These are phyloP conservation scores for Galeopterus variegatus DNA, from an alignment of 2,113 vertebrate species.

Conservation along the genomic window DNA sequence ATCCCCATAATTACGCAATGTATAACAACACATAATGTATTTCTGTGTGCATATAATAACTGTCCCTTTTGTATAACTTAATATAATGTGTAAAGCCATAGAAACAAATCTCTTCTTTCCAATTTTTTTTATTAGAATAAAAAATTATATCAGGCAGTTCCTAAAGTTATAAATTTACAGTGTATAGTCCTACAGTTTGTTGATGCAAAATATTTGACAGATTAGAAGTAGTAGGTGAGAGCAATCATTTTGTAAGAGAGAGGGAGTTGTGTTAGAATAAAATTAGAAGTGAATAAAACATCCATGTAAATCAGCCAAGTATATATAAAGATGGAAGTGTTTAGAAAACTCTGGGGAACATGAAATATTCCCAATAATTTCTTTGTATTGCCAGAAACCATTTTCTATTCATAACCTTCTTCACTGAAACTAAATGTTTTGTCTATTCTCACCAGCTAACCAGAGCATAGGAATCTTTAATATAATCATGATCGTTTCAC, in stretches of 20 bases:
- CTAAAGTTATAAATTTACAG: neutral
- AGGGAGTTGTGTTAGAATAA: neutral
- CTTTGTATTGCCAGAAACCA: neutral
- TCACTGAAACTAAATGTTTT: neutral
- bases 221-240: neutral
- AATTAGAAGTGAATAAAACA: neutral
- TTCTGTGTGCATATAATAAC: neutral
- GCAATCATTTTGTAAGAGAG: neutral
- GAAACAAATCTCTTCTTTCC: neutral
- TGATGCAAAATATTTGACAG: constrained; percentile 17
- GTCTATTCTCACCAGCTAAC: neutral
- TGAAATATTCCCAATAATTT: neutral
- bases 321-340: neutral
- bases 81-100: neutral
- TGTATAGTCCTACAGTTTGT: neutral
- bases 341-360: neutral
- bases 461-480: neutral
- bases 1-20: no score
- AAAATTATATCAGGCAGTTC: neutral
- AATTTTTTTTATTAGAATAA: neutral
- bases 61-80: neutral
- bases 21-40: no score
- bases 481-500: neutral
- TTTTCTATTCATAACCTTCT: neutral
- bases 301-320: neutral